A percentile compares a stretch with the other conserved stretches of the same genome.
Evolutionary conservation across 2,888 invertebrate species (phyloP).

Genomic region (Mesoligia furuncula): DNA sequence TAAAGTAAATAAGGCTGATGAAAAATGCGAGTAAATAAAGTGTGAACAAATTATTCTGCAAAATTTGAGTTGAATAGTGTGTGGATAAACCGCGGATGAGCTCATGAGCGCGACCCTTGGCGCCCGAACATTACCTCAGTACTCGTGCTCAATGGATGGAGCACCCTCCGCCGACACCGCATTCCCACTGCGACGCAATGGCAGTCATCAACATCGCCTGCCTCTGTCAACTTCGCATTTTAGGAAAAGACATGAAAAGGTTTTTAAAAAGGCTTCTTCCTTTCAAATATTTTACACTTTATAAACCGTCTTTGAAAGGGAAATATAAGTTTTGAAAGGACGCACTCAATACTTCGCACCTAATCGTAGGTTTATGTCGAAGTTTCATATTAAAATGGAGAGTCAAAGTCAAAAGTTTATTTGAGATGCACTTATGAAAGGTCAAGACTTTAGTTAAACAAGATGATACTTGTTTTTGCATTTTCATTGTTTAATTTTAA

Average conservation of each 20-base stretch:
- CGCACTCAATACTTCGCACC: slow-evolving; percentile 26
- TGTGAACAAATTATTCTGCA: slow-evolving; percentile 75
- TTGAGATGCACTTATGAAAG: slow-evolving; percentile 31
- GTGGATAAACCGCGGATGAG: slow-evolving; percentile 69
- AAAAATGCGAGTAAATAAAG: slow-evolving; percentile 69
- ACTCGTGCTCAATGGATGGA: slow-evolving; percentile 72
- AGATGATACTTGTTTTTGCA: slow-evolving; percentile 65
- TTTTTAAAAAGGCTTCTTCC: slow-evolving; percentile 68
- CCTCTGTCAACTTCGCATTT: slow-evolving; percentile 71
- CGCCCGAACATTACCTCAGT: slow-evolving; percentile 72
- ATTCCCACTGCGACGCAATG: slow-evolving; percentile 70
- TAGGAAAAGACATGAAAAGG: slow-evolving; percentile 74
- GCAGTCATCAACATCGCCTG: slow-evolving; percentile 76
- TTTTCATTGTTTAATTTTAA: slow-evolving; percentile 83
- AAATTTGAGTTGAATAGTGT: slow-evolving; percentile 77
- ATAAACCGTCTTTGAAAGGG: slow-evolving; percentile 49
- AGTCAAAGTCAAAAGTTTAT: slow-evolving; percentile 24
- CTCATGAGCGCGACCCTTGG: slow-evolving; percentile 66
- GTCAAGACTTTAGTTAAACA: slow-evolving; percentile 50
- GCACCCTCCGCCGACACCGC: slow-evolving; percentile 72
- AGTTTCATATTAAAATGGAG: slow-evolving; percentile 63
- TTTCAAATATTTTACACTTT: slow-evolving; percentile 69
- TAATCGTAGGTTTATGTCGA: slow-evolving; percentile 44
- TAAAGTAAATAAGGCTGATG: slow-evolving; percentile 30
- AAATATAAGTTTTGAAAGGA: slow-evolving; percentile 37